Evolutionary conservation across 2,113 vertebrate species (phyloP).

Genomic region (Halcyon senegalensis): DNA sequence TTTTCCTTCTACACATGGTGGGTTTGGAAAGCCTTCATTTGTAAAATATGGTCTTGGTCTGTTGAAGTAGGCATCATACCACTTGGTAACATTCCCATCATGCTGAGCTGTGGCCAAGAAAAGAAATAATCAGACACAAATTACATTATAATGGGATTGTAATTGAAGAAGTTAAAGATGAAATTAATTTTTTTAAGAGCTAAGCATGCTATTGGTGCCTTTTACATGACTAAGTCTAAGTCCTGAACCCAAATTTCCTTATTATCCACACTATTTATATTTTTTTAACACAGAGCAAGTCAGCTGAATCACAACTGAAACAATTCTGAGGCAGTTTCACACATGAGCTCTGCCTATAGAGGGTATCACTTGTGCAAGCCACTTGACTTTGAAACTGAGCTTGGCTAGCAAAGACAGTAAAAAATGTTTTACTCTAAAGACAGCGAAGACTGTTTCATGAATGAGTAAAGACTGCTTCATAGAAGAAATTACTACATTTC

Average conservation of each 20-base stretch:
- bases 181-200: not conserved
- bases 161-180: not conserved
- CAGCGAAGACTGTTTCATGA: not conserved
- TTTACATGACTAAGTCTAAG: not conserved
- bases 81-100: constrained; percentile 88
- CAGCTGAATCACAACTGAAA: not conserved
- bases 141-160: not conserved
- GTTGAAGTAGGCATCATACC: constrained; percentile 88
- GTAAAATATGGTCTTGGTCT: constrained; percentile 90
- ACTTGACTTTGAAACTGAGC: not conserved
- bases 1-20: constrained; percentile 76
- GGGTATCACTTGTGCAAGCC: not conserved
- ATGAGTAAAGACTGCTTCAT: not conserved
- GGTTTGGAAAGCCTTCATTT: constrained; percentile 91
- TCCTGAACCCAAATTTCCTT: not conserved
- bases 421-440: not conserved
- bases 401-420: not conserved
- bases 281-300: not conserved
- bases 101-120: constrained; percentile 83
- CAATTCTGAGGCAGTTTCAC: not conserved
- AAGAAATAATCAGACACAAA: not conserved
- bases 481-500: not conserved
- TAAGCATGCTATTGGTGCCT: not conserved
- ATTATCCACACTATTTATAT: not conserved
- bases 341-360: not conserved